phyloP scores from a whole-genome alignment of 2,797 vertebrate species.

The Cichlasoma orientale region DNA sequence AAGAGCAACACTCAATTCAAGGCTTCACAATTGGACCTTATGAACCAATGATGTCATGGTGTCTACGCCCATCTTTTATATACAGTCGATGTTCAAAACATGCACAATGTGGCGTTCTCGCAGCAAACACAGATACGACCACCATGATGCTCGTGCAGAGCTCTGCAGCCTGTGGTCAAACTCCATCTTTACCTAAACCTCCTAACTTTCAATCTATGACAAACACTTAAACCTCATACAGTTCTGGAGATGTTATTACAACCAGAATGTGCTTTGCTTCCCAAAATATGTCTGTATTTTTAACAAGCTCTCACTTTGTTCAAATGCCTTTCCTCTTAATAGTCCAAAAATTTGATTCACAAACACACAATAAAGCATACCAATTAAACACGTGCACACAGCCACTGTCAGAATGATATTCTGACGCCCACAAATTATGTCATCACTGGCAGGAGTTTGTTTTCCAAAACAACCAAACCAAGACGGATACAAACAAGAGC shows the following conservation, averaged over 20 bases:
- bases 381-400: background rate
- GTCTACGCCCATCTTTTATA: background rate
- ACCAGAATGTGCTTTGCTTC: background rate
- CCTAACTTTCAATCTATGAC: background rate
- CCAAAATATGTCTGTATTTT: background rate
- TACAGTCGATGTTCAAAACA: background rate
- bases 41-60: fast-evolving
- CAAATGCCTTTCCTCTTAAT: background rate
- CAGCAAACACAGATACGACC: background rate
- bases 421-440: constrained; percentile 6
- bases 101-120: background rate
- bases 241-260: background rate
- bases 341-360: background rate
- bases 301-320: background rate
- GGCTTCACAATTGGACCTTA: background rate
- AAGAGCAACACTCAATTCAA: background rate
- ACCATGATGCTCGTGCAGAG: background rate
- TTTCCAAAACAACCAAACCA: background rate
- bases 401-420: background rate
- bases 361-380: background rate
- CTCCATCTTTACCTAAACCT: no score
- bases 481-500: background rate
- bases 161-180: background rate
- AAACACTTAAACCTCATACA: background rate
- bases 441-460: background rate